These are phyloP conservation scores for Anguilla anguilla DNA, from an alignment of 2,797 vertebrate species.

Conservation along the genomic window DNA sequence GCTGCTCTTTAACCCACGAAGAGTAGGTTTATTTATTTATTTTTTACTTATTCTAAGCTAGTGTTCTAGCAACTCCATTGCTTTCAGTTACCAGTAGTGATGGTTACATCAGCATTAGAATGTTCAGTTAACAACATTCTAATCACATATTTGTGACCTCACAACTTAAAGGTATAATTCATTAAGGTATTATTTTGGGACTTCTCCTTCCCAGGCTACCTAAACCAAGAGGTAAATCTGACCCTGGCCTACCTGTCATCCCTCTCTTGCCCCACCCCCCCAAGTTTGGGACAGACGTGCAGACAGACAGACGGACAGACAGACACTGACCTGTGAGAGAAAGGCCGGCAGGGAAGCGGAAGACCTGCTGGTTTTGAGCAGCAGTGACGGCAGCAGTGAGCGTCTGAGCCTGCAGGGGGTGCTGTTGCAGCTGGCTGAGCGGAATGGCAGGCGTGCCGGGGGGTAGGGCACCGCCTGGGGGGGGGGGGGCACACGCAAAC, in stretches of 20 bases:
- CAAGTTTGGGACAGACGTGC: neutral
- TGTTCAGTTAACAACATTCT: too few species aligned
- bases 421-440: slow-evolving; percentile 79
- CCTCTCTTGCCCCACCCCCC: neutral
- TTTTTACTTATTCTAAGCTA: too few species aligned
- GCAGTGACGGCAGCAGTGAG: slow-evolving; percentile 51
- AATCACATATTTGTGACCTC: too few species aligned
- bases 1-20: neutral
- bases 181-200: too few species aligned
- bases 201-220: neutral
- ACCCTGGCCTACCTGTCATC: too few species aligned
- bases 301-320: neutral
- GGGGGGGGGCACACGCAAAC: slow-evolving; percentile 28
- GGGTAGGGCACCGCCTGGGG: slow-evolving; percentile 77
- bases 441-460: slow-evolving; percentile 78
- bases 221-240: neutral
- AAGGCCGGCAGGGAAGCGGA: slow-evolving; percentile 78
- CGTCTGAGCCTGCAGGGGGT: slow-evolving; percentile 66
- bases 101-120: too few species aligned
- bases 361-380: slow-evolving; percentile 68
- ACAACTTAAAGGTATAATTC: too few species aligned
- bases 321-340: slow-evolving; percentile 75
- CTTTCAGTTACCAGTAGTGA: too few species aligned
- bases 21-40: too few species aligned
- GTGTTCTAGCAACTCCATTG: too few species aligned